Evolutionary conservation across 2,113 vertebrate genomes (phyloP).

Genomic region (Cephalopterus ornatus): DNA sequence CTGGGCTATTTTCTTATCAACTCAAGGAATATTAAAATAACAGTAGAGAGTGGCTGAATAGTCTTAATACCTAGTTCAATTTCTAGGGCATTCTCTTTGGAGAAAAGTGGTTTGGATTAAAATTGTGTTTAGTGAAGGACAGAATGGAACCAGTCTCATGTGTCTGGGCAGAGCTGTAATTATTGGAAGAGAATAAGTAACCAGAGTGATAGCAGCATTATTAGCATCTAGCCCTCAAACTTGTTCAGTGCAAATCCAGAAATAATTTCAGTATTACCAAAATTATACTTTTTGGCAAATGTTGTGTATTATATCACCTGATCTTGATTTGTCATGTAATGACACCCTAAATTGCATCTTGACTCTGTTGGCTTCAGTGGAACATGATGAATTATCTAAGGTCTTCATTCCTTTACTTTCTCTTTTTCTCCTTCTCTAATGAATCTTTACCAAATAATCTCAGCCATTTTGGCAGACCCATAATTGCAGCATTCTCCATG

Average conservation of each 20-base stretch:
- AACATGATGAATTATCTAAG: not conserved
- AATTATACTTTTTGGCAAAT: not conserved
- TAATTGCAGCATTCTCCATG: not conserved
- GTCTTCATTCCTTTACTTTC: not conserved
- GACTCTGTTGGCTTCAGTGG: not conserved
- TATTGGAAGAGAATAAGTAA: not conserved
- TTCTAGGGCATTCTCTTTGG: not conserved
- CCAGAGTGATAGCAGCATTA: not conserved
- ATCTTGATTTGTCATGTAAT: not conserved
- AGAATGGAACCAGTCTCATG: not conserved
- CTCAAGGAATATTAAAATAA: not conserved
- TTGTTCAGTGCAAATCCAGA: not conserved
- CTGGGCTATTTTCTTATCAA: not conserved
- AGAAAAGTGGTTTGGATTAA: not conserved
- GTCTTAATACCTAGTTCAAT: not conserved
- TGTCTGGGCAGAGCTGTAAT: not conserved
- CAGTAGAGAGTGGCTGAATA: not conserved
- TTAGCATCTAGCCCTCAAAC: not conserved
- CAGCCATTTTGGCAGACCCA: not conserved
- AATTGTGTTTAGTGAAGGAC: not conserved
- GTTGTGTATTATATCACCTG: not conserved
- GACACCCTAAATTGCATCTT: not conserved
- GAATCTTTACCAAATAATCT: not conserved
- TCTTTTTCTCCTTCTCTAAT: not conserved
- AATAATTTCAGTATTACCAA: not conserved